Percentiles rank a stretch among this genome's conserved stretches.
phyloP scores from a whole-genome alignment of 2,888 invertebrate genomes.

The Coelogynopora nodosa region DNA sequence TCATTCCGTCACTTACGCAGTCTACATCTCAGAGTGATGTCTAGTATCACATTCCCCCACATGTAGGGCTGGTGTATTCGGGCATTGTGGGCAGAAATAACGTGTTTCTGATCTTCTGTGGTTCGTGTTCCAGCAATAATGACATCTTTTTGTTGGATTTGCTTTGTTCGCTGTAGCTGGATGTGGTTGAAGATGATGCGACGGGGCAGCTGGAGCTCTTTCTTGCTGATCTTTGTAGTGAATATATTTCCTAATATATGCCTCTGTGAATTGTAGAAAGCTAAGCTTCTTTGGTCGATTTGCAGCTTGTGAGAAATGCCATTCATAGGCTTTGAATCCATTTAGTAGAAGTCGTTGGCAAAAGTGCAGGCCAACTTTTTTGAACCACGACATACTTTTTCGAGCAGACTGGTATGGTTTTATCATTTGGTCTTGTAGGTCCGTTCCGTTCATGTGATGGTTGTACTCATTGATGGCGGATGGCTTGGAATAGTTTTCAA shows the following conservation, averaged over 20 bases:
- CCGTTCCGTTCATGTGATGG: slow-evolving; percentile 20
- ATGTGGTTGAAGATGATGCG: slow-evolving; percentile 9
- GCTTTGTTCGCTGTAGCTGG: slow-evolving; percentile 7
- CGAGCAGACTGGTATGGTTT: too few relatives aligned
- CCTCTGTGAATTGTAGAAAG: slow-evolving; percentile 9
- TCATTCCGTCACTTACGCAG: slow-evolving; percentile 18
- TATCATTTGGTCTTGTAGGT: slow-evolving; percentile 33
- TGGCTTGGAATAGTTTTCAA: not conserved
- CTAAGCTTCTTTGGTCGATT: slow-evolving; percentile 27
- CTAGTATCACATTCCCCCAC: not conserved
- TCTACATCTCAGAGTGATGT: not conserved
- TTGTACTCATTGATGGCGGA: slow-evolving; percentile 16
- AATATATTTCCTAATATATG: slow-evolving; percentile 15
- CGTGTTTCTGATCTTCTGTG: slow-evolving; percentile 26
- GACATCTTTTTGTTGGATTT: slow-evolving; percentile 23
- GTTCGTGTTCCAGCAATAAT: slow-evolving; percentile 13
- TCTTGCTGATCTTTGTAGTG: slow-evolving; percentile 21
- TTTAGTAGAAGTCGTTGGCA: slow-evolving; percentile 21
- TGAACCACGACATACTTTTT: slow-evolving; percentile 16
- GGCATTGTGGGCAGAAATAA: too few relatives aligned
- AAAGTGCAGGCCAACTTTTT: slow-evolving; percentile 15
- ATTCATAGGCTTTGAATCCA: slow-evolving; percentile 21
- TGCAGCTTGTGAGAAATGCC: not conserved
- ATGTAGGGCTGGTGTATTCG: not conserved
- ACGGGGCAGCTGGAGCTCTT: not conserved